Evolutionary conservation across 2,797 vertebrate species (phyloP).

Genomic region (Potorous gilbertii): DNA sequence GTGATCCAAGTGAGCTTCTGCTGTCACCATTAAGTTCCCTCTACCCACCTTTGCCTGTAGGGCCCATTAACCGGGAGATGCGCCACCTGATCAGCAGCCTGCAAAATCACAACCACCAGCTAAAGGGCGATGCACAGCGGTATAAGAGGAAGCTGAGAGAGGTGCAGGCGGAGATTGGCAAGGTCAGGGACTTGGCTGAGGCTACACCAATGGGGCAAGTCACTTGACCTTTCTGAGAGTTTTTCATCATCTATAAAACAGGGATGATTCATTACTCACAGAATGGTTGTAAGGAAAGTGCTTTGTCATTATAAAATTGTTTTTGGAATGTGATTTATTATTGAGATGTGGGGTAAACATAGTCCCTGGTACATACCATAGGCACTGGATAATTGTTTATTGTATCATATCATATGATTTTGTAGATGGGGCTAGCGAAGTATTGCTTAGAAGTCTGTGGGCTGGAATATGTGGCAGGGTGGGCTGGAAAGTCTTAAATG

Average conservation of each 20-base stretch:
- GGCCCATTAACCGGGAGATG: conserved; percentile 98
- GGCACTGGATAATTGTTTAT: background rate
- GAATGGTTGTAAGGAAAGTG: background rate
- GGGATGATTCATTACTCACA: background rate
- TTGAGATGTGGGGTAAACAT: background rate
- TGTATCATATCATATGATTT: background rate
- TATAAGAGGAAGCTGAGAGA: conserved; percentile 95
- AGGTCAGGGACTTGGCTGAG: conserved; percentile 82
- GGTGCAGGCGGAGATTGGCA: conserved; percentile 94
- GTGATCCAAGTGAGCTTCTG: background rate
- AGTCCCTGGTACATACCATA: background rate
- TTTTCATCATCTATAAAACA: background rate
- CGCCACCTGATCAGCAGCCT: conserved; percentile 95
- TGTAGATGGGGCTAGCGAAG: background rate
- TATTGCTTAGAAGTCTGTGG: background rate
- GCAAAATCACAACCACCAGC: conserved; percentile 96
- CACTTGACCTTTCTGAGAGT: background rate
- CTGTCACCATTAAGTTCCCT: background rate
- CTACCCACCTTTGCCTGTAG: conserved; percentile 73
- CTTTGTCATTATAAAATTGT: background rate
- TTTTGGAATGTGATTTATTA: background rate
- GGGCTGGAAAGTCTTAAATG: background rate
- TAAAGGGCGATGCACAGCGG: conserved; percentile 95
- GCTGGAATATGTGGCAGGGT: background rate
- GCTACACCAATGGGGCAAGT: background rate